Evolutionary conservation across 2,797 vertebrate species (phyloP).

Genomic region (Bufotes viridis): DNA sequence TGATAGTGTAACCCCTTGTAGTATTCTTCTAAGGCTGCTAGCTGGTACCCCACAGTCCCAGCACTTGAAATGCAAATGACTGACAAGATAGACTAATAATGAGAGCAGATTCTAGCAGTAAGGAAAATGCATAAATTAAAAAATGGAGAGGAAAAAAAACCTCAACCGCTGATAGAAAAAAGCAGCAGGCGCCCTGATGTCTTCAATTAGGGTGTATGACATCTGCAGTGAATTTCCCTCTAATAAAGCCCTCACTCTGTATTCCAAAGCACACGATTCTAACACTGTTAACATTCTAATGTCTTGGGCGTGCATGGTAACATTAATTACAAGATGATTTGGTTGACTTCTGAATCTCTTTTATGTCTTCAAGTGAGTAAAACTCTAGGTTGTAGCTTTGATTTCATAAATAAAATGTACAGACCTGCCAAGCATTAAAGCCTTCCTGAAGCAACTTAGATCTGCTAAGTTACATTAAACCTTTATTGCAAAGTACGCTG

Average conservation of each 20-base stretch:
- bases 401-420: conserved; percentile 98
- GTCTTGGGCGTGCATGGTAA: conserved; percentile 95
- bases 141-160: conserved; percentile 75
- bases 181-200: conserved; percentile 98
- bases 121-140: conserved; percentile 98
- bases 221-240: conserved; percentile 92
- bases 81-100: conserved; percentile 97
- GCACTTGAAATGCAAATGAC: conserved; percentile 99
- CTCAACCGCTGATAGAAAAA: conserved; percentile 94
- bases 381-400: conserved; percentile 92
- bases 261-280: conserved; percentile 98
- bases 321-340: conserved; percentile 99
- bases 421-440: conserved; percentile 86
- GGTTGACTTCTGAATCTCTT: conserved; percentile 94
- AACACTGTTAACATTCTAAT: conserved; percentile 99
- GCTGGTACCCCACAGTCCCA: conserved; percentile 86
- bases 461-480: conserved; percentile 88
- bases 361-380: conserved; percentile 95
- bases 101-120: conserved; percentile 96
- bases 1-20: conserved; percentile 91
- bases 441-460: conserved; percentile 79
- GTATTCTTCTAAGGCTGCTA: conserved; percentile 85
- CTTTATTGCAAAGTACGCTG: conserved; percentile 83
- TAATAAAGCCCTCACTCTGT: conserved; percentile 99
- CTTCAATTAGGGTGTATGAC: conserved; percentile 99